phyloP scores from a whole-genome alignment of 2,888 invertebrate species.

The Sturmia bella region DNA sequence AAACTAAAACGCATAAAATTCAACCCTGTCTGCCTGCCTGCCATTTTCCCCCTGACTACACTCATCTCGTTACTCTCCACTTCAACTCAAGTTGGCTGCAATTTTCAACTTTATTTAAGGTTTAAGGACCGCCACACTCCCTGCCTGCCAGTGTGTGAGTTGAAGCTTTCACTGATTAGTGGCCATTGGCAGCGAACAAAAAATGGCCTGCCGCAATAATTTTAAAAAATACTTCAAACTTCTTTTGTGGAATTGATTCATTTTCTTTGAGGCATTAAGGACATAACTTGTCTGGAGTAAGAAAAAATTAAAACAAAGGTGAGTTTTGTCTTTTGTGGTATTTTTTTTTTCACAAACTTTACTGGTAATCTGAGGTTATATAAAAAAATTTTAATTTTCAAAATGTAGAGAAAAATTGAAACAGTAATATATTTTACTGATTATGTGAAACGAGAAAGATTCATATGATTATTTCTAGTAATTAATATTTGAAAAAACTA shows the following conservation, averaged over 20 bases:
- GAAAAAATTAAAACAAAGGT: constrained; percentile 32
- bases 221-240: constrained; percentile 45
- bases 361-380: no score
- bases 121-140: constrained; percentile 1
- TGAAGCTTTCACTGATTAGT: not conserved
- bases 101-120: constrained; percentile 20
- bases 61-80: constrained; percentile 8
- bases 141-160: not conserved
- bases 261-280: constrained; percentile 5
- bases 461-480: no score
- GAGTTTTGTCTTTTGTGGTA: constrained; percentile 43
- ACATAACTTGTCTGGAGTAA: constrained; percentile 12
- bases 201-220: constrained; percentile 49
- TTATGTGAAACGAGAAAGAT: no score
- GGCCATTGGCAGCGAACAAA: constrained; percentile 5
- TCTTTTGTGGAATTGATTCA: constrained; percentile 22
- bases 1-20: constrained; percentile 26
- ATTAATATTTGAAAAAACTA: no score
- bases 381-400: no score
- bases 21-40: constrained; percentile 4
- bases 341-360: no score
- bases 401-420: no score
- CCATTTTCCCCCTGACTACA: constrained; percentile 6
- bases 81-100: constrained; percentile 10
- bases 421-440: no score